Evolutionary conservation across 2,888 invertebrate species (phyloP).

Genomic region (Hydropsyche betteni): DNA sequence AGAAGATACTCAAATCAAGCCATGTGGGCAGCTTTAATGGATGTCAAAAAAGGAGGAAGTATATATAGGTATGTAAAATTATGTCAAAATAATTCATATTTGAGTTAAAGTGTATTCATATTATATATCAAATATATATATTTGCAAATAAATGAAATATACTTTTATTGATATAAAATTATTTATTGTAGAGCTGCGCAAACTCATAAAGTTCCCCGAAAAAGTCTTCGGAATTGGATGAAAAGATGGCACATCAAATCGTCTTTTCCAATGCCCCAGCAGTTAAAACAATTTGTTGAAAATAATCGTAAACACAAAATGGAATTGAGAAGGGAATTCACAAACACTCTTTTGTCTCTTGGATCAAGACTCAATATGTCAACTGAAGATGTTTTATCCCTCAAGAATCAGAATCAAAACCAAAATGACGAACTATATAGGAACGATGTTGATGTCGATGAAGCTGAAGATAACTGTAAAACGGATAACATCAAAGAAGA

Average conservation of each 20-base stretch:
- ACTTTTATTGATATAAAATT: too few species aligned
- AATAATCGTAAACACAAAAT: constrained; percentile 64
- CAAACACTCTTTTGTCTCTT: constrained; percentile 42
- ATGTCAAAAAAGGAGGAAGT: constrained; percentile 69
- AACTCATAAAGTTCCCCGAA: constrained; percentile 68
- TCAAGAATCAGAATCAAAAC: neutral
- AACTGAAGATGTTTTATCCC: neutral
- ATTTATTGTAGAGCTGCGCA: constrained; percentile 65
- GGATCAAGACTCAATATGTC: constrained; percentile 22
- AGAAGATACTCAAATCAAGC: constrained; percentile 65
- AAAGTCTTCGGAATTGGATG: constrained; percentile 71
- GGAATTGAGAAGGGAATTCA: constrained; percentile 46
- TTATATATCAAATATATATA: too few species aligned
- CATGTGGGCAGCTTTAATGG: constrained; percentile 69
- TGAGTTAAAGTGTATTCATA: too few species aligned
- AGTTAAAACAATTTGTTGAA: constrained; percentile 67
- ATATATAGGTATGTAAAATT: constrained; percentile 64
- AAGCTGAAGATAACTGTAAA: constrained; percentile 32
- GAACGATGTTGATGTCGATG: constrained; percentile 1
- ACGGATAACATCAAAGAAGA: neutral
- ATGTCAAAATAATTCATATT: neutral
- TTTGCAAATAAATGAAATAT: too few species aligned
- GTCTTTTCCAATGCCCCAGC: constrained; percentile 69
- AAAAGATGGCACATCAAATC: constrained; percentile 70
- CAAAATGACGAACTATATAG: neutral